Percentiles rank a stretch among this genome's conserved stretches.
Conservation (phyloP, 2,888 invertebrate species). For the Ophonus ardosiacus region DNA sequence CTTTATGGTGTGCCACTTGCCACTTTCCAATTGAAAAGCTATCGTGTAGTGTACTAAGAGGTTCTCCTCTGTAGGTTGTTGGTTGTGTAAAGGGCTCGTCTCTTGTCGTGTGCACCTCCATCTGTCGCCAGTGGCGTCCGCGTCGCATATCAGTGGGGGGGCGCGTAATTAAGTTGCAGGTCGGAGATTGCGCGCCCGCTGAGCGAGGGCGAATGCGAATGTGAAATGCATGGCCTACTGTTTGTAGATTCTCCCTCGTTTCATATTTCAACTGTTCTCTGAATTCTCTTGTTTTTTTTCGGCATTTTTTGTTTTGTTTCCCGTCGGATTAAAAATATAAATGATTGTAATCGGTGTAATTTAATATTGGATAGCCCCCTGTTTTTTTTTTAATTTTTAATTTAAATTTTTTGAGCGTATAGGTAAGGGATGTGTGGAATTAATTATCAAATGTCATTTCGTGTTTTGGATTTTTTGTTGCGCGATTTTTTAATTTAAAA, state of each 20-base stretch:
- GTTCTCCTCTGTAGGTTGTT: too few species aligned
- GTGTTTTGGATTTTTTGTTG: conserved; percentile 46
- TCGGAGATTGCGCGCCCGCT: conserved; percentile 32
- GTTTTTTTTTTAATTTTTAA: conserved; percentile 53
- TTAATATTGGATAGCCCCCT: conserved; percentile 56
- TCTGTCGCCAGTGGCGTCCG: background rate
- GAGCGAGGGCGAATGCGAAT: background rate
- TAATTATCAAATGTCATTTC: conserved; percentile 54
- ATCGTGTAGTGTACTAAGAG: too few species aligned
- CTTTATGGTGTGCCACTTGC: too few species aligned
- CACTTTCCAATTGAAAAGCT: too few species aligned
- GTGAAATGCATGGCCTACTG: conserved; percentile 45
- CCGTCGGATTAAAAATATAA: conserved; percentile 59
- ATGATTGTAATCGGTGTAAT: conserved; percentile 58
- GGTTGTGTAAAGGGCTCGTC: too few species aligned
- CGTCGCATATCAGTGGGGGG: background rate
- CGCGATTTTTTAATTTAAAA: conserved; percentile 48
- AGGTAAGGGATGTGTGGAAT: conserved; percentile 51
- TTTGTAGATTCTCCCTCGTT: conserved; percentile 49
- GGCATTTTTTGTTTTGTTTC: conserved; percentile 50
- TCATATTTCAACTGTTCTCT: conserved; percentile 58
- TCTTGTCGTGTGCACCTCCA: background rate
- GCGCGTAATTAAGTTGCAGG: conserved; percentile 37
- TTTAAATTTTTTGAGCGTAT: conserved; percentile 52
- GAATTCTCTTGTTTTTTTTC: conserved; percentile 52